A percentile compares a stretch with the other conserved stretches of the same genome.
Evolutionary conservation across 2,888 invertebrate species (phyloP).

Genomic region (Chouioia cunea): DNA sequence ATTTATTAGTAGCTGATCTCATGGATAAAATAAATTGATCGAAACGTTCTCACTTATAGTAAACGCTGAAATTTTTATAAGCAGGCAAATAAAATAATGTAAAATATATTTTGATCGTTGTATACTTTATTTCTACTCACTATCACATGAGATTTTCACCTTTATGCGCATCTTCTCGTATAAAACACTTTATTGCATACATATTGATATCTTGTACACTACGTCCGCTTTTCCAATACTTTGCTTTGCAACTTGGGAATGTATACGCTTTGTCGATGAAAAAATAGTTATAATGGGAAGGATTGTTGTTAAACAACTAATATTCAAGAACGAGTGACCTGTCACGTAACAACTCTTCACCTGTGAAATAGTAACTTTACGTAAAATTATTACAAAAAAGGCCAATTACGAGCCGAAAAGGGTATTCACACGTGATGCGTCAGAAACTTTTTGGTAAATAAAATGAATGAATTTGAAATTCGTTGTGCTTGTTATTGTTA

Average conservation of each 20-base stretch:
- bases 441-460: constrained; percentile 14
- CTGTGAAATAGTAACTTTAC: not conserved
- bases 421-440: constrained; percentile 17
- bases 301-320: constrained; percentile 8
- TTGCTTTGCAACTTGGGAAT: constrained; percentile 30
- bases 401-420: constrained; percentile 17
- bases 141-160: too few relatives aligned
- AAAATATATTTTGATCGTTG: too few relatives aligned
- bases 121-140: too few relatives aligned
- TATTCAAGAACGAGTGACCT: not conserved
- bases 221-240: not conserved
- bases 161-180: too few relatives aligned
- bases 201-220: too few relatives aligned
- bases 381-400: not conserved
- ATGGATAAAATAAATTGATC: too few relatives aligned
- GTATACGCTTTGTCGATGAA: constrained; percentile 41
- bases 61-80: too few relatives aligned
- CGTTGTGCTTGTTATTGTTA: constrained; percentile 16
- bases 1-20: too few relatives aligned
- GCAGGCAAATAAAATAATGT: too few relatives aligned
- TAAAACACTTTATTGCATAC: too few relatives aligned
- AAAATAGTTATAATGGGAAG: constrained; percentile 1
- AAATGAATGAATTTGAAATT: constrained; percentile 15
- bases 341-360: not conserved
- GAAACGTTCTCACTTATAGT: too few relatives aligned